Percentiles rank a stretch among this genome's conserved stretches.
Conservation (phyloP, 2,797 vertebrate species). For the Apodemus agrarius region DNA sequence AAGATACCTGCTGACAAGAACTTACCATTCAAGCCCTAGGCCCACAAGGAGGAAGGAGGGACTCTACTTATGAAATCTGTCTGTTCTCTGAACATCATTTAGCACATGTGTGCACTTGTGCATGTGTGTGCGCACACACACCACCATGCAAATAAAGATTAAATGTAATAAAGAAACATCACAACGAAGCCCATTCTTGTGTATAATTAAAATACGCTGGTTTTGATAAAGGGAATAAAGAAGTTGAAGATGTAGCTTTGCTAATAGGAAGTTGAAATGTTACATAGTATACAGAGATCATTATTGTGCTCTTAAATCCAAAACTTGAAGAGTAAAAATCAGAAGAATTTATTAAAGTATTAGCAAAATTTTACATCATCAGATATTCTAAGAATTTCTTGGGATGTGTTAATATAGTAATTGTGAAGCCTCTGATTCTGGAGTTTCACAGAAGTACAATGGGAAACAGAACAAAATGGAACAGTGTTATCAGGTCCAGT, state of each 20-base stretch:
- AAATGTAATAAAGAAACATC: too few species aligned
- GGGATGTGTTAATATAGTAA: neutral
- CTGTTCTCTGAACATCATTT: neutral
- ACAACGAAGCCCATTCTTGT: too few species aligned
- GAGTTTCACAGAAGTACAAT: neutral
- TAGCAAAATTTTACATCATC: neutral
- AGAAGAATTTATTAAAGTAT: neutral
- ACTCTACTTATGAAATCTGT: neutral
- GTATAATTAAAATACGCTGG: neutral
- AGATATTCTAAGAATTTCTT: neutral
- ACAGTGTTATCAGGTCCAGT: neutral
- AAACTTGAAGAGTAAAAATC: neutral
- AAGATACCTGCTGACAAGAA: neutral
- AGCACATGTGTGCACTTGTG: too few species aligned
- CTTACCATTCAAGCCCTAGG: neutral
- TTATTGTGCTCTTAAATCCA: neutral
- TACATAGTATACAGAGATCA: neutral
- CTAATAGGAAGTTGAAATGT: neutral
- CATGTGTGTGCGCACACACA: neutral
- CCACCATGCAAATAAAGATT: neutral
- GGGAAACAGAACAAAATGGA: neutral
- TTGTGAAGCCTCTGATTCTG: neutral
- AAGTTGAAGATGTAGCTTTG: neutral
- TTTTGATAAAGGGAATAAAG: neutral
- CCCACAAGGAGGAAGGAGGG: neutral